phyloP scores from a whole-genome alignment of 2,113 vertebrate genomes.

The Centrocercus urophasianus region DNA sequence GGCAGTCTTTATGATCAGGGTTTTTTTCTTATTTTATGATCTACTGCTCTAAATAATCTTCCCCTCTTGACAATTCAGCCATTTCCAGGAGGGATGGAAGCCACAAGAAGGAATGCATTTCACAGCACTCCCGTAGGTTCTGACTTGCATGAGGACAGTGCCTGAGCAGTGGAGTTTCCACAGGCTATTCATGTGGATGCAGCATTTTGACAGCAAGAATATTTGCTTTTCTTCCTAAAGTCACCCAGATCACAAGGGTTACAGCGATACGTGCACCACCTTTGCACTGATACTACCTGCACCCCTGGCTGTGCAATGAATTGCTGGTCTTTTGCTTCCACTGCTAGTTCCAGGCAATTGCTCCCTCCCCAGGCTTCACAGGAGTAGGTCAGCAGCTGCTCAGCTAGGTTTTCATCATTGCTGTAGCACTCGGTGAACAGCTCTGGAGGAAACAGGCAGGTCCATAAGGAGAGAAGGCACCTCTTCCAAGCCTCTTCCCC shows the following conservation, averaged over 20 bases:
- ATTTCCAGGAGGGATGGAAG: not conserved
- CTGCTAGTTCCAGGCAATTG: slow-evolving; percentile 90
- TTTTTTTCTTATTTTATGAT: not conserved
- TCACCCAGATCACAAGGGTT: not conserved
- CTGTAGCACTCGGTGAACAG: slow-evolving; percentile 92
- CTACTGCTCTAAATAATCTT: not conserved
- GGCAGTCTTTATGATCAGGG: not conserved
- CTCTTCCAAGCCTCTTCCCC: not conserved
- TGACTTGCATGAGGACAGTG: not conserved
- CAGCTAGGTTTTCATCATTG: slow-evolving; percentile 83
- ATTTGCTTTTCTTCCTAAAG: not conserved
- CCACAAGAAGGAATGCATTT: not conserved
- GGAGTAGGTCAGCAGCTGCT: slow-evolving; percentile 87
- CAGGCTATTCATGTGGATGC: rapidly evolving
- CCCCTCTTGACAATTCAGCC: not conserved
- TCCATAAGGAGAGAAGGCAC: not conserved
- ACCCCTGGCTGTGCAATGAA: slow-evolving; percentile 95
- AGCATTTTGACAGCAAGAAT: not conserved
- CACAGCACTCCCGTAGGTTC: not conserved
- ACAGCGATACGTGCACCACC: rapidly evolving
- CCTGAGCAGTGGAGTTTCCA: not conserved
- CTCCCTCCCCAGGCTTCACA: slow-evolving; percentile 91
- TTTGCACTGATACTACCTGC: slow-evolving; percentile 81
- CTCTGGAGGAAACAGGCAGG: slow-evolving; percentile 63
- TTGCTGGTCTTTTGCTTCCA: slow-evolving; percentile 90